Evolutionary conservation across 2,888 invertebrate species (phyloP), one percentile per base, ranked within the genome.

Genomic region (Cybosia mesomella): DNA sequence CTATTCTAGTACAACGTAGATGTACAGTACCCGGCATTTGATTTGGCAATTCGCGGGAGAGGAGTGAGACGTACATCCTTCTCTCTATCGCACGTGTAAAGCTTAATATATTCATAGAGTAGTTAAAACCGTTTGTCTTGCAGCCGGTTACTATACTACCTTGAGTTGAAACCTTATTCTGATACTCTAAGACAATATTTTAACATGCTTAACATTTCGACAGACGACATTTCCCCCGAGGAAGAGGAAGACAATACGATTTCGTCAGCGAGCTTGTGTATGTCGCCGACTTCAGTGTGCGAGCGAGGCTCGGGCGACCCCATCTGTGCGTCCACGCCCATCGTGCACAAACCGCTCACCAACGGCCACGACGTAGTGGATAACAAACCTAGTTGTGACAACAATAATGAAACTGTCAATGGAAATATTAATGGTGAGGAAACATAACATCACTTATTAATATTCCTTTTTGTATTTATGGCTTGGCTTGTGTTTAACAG

Each of bases 261-360:
- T 10, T 94, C 94, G 0, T 92, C 93, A 0, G 93, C 93, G 10
- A 94, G 94, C 43, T 81, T 93, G 0, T 93, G 93, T 80, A 89
- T 94, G 89, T 94, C 94, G 5, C 93, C 94, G 1, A 73, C 80
- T 7, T 70, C 81, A 57, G 78, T 68, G 36, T 36, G 72, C 63
- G 73, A 73, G 36, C 54, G 82, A 7, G 80, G 79, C 43, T 84
- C 91, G 53, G 89, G 90, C 32, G 89, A 89, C 70, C 93, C 94
- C 58, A 76, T 90, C 13, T 77, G 82, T 69, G 72, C 87, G 73
- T 75, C 81, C 53, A 87, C 87, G 10, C 87, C 87, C 22, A 72
- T 83, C 36, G 80, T 78, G 8, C 67, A 79, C 62, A 80, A 77
- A 8, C 67, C 83, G 0, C 69, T 88, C 15, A 79, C 87, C 15